These are phyloP conservation scores for Porites lobata DNA, from an alignment of 92 coral and sea anemone species.

Conservation along the genomic window DNA sequence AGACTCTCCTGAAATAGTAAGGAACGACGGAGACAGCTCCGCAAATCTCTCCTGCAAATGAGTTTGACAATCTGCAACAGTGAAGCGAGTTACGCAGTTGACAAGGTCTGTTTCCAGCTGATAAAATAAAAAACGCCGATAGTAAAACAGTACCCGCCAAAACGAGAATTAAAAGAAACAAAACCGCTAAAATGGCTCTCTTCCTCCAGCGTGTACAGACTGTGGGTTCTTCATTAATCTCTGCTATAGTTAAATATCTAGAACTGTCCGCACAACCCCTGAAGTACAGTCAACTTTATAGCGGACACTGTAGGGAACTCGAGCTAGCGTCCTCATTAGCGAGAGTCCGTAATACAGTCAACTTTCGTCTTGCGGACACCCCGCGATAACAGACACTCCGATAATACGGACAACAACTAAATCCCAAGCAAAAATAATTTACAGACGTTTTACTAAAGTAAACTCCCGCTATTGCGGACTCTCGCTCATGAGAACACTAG, in stretches of 20 bases:
- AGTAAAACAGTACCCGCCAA: background rate
- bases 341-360: too few species aligned
- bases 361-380: too few species aligned
- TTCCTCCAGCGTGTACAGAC: background rate
- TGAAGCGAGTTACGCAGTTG: background rate
- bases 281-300: too few species aligned
- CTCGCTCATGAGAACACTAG: too few species aligned
- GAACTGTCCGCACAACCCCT: too few species aligned
- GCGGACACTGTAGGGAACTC: too few species aligned
- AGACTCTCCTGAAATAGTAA: background rate
- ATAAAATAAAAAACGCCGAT: background rate
- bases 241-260: background rate
- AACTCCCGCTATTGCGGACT: too few species aligned
- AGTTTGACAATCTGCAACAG: background rate
- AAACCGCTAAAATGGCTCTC: background rate
- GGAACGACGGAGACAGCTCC: background rate
- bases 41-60: background rate
- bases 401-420: too few species aligned
- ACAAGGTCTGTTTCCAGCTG: background rate
- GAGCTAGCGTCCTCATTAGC: too few species aligned
- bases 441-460: too few species aligned
- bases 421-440: too few species aligned
- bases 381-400: too few species aligned
- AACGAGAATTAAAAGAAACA: background rate
- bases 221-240: background rate